Percentiles rank a stretch among this genome's conserved stretches.
Evolutionary conservation across 2,888 invertebrate genomes (phyloP).

Genomic region (Drosophila phalerata): DNA sequence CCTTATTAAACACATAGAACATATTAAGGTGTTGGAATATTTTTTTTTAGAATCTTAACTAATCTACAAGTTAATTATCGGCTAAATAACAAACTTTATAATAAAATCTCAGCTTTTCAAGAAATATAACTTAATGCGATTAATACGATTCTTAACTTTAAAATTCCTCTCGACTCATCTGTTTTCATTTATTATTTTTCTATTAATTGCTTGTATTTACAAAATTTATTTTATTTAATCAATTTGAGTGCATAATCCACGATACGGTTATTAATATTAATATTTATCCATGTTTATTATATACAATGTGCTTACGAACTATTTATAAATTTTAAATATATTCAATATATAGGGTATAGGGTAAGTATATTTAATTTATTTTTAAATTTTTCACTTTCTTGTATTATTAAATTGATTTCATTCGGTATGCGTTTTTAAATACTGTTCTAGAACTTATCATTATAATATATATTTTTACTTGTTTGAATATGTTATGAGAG

Average conservation of each 20-base stretch:
- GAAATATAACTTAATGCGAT: conserved; percentile 5
- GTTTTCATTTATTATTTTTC: not conserved
- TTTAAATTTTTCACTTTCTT: not conserved
- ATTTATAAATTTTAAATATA: conserved; percentile 22
- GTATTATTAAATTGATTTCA: conserved; percentile 12
- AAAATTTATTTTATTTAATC: conserved; percentile 29
- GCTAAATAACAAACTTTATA: not conserved
- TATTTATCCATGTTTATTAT: conserved; percentile 21
- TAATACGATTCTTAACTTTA: not conserved
- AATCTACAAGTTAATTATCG: conserved; percentile 1
- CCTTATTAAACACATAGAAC: conserved; percentile 9
- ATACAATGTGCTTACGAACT: conserved; percentile 37
- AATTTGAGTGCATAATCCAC: conserved; percentile 22
- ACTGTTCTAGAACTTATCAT: conserved; percentile 41
- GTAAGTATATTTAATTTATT: too few relatives aligned
- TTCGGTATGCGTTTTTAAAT: conserved; percentile 34
- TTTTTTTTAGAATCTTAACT: not conserved
- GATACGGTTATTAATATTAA: conserved; percentile 21
- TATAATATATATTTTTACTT: conserved; percentile 8
- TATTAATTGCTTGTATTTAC: conserved; percentile 49
- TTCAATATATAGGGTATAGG: too few relatives aligned
- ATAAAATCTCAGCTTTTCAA: not conserved
- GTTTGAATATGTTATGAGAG: conserved; percentile 1
- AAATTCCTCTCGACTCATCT: not conserved
- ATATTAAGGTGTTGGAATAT: not conserved